A percentile compares a stretch with the other conserved stretches of the same genome.
These are phyloP conservation scores for Larimichthys polyactis DNA, from an alignment of 2,113 vertebrate species.

Conservation along the genomic window DNA sequence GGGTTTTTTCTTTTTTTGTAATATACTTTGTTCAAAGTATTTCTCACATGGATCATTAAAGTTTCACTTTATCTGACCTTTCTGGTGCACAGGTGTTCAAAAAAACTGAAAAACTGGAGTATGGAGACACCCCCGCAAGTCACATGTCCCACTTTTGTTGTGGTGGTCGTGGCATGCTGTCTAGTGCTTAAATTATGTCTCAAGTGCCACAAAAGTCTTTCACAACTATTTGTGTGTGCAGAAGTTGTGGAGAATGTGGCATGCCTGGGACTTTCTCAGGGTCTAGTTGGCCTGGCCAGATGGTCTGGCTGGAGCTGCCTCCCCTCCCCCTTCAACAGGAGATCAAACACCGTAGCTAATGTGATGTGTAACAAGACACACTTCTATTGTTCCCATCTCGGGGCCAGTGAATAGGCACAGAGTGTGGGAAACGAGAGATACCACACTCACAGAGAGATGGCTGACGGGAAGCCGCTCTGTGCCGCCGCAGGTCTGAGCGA, in stretches of 20 bases:
- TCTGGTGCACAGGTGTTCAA: conserved; percentile 53
- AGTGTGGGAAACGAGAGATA: conserved; percentile 92
- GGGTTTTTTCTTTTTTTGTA: too few species aligned
- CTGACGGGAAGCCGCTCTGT: conserved; percentile 78
- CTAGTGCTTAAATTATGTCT: conserved; percentile 70
- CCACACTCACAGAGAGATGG: conserved; percentile 88
- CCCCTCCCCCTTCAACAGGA: conserved; percentile 80
- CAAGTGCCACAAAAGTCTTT: conserved; percentile 79
- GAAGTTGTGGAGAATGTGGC: conserved; percentile 69
- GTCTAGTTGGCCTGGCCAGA: conserved; percentile 86
- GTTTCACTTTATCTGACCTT: conserved; percentile 33
- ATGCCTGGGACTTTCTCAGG: conserved; percentile 81
- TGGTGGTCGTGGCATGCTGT: conserved; percentile 54
- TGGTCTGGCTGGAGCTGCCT: conserved; percentile 81
- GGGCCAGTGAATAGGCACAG: conserved; percentile 85
- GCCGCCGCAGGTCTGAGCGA: conserved; percentile 63
- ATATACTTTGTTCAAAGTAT: background rate
- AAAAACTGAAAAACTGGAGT: background rate
- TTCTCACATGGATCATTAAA: conserved; percentile 54
- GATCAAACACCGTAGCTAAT: conserved; percentile 90
- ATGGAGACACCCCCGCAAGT: conserved; percentile 10
- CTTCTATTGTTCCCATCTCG: conserved; percentile 87
- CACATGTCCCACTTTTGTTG: conserved; percentile 53
- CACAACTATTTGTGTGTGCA: conserved; percentile 71
- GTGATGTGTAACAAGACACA: conserved; percentile 93